phyloP scores from a whole-genome alignment of 92 coral and sea anemone species.

The Porites cylindrica region DNA sequence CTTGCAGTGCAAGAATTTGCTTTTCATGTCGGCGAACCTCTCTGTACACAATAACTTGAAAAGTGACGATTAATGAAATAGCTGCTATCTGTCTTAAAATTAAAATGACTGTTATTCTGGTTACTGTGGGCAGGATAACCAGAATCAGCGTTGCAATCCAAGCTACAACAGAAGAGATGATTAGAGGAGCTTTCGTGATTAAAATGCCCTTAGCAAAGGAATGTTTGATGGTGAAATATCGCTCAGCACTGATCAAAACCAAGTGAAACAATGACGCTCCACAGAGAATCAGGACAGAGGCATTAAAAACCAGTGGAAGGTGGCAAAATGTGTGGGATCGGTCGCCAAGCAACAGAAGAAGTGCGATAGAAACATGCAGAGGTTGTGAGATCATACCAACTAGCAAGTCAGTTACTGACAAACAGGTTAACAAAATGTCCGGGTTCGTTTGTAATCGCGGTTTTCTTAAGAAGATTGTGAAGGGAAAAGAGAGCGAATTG shows the following conservation, averaged over 20 bases:
- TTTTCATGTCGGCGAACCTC: not conserved
- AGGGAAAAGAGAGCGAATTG: not conserved
- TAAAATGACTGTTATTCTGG: not conserved
- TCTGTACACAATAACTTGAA: not conserved
- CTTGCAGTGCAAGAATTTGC: not conserved
- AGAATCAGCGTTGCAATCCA: not conserved
- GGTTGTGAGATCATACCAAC: not conserved
- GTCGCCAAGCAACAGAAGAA: not conserved
- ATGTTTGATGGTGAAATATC: not conserved
- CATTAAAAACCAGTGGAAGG: not conserved
- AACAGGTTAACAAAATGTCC: not conserved
- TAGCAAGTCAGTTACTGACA: not conserved
- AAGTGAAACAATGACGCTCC: not conserved
- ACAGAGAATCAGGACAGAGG: not conserved
- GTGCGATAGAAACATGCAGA: not conserved
- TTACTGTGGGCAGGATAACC: not conserved
- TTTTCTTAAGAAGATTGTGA: too few species aligned
- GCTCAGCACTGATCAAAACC: not conserved
- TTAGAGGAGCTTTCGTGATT: not conserved
- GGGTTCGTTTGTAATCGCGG: not conserved
- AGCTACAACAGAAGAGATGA: not conserved
- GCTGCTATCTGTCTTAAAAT: not conserved
- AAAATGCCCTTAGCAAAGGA: not conserved
- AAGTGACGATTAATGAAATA: not conserved
- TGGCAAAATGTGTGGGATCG: not conserved